These are phyloP conservation scores for Oreotrochilus melanogaster DNA, from an alignment of 2,113 vertebrate genomes.

Conservation along the genomic window DNA sequence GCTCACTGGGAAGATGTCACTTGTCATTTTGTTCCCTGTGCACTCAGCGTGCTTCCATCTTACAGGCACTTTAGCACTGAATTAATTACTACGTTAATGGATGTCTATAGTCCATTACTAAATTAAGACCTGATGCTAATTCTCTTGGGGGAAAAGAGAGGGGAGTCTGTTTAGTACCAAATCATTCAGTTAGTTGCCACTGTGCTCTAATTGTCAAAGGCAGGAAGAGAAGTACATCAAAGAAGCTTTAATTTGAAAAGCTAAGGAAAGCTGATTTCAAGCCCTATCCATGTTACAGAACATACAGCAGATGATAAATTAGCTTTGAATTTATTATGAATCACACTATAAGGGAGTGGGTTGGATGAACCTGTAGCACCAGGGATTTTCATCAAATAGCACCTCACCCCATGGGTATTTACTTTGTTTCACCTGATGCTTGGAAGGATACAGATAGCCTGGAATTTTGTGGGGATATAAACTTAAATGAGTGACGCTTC, in stretches of 20 bases:
- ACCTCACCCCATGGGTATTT: not conserved
- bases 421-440: not conserved
- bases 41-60: not conserved
- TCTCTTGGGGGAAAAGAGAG: conserved; percentile 7
- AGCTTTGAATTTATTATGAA: not conserved
- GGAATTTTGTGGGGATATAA: not conserved
- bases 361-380: not conserved
- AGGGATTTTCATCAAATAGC: not conserved
- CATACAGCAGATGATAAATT: not conserved
- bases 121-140: conserved; percentile 63
- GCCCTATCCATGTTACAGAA: not conserved
- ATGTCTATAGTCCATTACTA: conserved; percentile 63
- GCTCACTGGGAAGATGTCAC: conserved; percentile 19
- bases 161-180: conserved; percentile 24
- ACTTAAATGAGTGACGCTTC: not conserved
- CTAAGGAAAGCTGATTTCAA: not conserved
- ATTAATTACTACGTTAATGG: conserved; percentile 67
- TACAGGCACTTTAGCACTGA: conserved; percentile 63
- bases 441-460: not conserved
- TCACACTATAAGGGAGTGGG: not conserved
- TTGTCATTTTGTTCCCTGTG: not conserved
- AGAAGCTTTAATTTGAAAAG: conserved; percentile 16
- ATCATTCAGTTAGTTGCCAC: not conserved
- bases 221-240: conserved; percentile 47
- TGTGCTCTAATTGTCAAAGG: conserved; percentile 44